phyloP scores from a whole-genome alignment of 2,797 vertebrate species.

The Phataginus tetradactyla region DNA sequence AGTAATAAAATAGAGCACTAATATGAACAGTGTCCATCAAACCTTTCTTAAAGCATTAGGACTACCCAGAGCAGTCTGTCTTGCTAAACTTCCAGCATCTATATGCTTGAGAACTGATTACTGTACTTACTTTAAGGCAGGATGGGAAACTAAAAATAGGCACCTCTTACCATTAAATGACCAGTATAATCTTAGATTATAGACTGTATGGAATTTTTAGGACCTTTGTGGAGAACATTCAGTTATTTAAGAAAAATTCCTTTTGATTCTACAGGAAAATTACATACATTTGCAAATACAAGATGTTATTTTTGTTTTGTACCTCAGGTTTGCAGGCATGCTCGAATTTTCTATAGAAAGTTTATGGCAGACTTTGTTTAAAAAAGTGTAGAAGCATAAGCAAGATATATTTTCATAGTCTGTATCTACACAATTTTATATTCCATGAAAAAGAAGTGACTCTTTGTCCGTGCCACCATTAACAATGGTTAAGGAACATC shows the following conservation, averaged over 20 bases:
- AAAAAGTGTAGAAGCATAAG: not conserved
- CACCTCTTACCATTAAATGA: not conserved
- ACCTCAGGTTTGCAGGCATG: not conserved
- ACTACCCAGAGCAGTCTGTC: not conserved
- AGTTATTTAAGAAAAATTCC: conserved; percentile 23
- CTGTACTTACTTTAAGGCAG: conserved; percentile 33
- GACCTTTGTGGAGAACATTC: not conserved
- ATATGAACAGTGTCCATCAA: not conserved
- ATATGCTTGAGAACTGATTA: not conserved
- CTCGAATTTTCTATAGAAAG: not conserved
- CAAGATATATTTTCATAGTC: not conserved
- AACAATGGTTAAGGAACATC: not conserved
- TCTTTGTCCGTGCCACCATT: not conserved
- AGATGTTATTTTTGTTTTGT: conserved; percentile 22
- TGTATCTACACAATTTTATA: not conserved
- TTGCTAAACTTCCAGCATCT: not conserved
- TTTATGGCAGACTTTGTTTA: not conserved
- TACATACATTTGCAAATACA: not conserved
- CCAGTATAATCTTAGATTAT: not conserved
- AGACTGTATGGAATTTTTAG: not conserved
- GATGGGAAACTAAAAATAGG: not conserved
- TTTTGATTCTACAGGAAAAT: conserved; percentile 22
- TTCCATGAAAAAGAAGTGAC: not conserved
- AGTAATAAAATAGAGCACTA: not conserved
- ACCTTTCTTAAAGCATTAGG: not conserved